These are phyloP conservation scores for Theocolax elegans DNA, from an alignment of 1,140 invertebrate genomes.

Conservation along the genomic window DNA sequence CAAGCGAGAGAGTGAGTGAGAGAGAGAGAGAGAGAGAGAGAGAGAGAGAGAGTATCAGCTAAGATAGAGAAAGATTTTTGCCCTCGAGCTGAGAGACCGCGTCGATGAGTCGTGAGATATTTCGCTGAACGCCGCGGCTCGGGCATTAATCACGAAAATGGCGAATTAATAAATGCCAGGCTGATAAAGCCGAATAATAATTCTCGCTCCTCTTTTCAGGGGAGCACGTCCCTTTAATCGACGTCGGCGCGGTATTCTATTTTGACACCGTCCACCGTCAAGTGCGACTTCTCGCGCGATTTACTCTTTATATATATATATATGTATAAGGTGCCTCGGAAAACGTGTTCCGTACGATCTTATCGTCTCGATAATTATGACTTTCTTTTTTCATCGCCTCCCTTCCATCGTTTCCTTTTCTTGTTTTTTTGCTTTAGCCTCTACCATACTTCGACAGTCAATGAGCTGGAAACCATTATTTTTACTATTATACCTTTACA, in stretches of 20 bases:
- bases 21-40: no score
- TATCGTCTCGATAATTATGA: conserved; percentile 9
- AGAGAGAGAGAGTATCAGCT: no score
- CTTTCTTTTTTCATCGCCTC: background rate
- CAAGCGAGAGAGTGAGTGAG: no score
- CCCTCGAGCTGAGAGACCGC: no score
- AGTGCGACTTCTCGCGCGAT: background rate
- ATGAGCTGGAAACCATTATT: conserved; percentile 5
- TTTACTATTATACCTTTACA: no score
- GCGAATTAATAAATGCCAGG: conserved; percentile 33
- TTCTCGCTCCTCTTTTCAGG: conserved; percentile 16
- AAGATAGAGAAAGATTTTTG: no score
- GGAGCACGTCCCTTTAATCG: conserved; percentile 9
- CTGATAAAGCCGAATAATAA: conserved; percentile 31
- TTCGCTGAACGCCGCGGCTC: background rate
- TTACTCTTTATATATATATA: background rate
- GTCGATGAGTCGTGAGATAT: conserved; percentile 19
- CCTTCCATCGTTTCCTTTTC: background rate
- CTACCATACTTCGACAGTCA: background rate
- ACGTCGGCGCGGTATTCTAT: conserved; percentile 7
- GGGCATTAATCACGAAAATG: conserved; percentile 22
- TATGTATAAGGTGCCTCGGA: background rate
- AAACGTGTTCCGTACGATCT: background rate
- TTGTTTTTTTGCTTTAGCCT: background rate
- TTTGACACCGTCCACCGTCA: background rate